phyloP scores from a whole-genome alignment of 1,140 invertebrate genomes.

The Orius insidiosus region DNA sequence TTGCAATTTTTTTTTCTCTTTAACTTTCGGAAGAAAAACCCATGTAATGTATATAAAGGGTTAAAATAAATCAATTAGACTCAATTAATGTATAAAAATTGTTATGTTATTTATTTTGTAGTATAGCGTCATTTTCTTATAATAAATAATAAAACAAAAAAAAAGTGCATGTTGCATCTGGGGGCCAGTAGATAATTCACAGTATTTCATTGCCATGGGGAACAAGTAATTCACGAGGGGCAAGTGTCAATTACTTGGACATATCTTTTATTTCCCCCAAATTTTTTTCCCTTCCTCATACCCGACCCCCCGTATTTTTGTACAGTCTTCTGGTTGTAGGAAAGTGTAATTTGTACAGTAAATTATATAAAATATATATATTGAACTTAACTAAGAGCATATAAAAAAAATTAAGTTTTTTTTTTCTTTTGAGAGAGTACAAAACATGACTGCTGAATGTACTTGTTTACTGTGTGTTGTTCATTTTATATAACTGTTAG shows the following conservation, averaged over 20 bases:
- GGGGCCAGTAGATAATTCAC: background rate
- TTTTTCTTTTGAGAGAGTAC: slow-evolving; percentile 14
- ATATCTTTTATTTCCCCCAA: too few species aligned
- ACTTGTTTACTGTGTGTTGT: slow-evolving; percentile 10
- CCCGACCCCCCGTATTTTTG: too few species aligned
- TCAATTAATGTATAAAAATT: background rate
- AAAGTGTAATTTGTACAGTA: too few species aligned
- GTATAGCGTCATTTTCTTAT: background rate
- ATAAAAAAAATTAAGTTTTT: background rate
- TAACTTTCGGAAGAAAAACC: background rate
- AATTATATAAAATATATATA: too few species aligned
- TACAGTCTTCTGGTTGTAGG: too few species aligned
- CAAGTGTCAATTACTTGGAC: too few species aligned
- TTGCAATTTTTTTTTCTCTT: background rate
- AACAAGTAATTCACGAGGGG: too few species aligned
- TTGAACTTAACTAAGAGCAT: background rate
- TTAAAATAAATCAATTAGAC: too few species aligned
- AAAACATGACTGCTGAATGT: slow-evolving; percentile 17
- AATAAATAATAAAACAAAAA: background rate
- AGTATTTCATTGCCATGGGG: too few species aligned
- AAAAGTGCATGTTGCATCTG: slow-evolving; percentile 4
- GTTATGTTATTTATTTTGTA: slow-evolving; percentile 7
- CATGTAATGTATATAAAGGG: background rate
- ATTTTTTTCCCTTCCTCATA: too few species aligned
- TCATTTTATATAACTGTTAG: slow-evolving; percentile 14